Evolutionary conservation across 2,888 invertebrate species (phyloP).

Genomic region (Hyles lineata): DNA sequence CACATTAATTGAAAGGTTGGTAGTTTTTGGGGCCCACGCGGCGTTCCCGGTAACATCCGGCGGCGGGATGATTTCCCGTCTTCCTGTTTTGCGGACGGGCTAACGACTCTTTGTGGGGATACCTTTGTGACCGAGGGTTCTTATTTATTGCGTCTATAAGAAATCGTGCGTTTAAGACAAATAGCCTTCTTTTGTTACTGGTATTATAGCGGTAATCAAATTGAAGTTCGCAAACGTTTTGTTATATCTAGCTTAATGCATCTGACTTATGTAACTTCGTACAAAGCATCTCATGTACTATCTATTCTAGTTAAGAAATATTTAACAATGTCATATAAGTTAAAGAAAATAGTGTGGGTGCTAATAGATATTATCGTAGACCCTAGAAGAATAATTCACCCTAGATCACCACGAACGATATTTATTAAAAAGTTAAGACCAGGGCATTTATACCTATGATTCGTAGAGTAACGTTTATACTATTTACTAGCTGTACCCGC

Average conservation of each 20-base stretch:
- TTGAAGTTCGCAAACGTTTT: not conserved
- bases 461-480: no score
- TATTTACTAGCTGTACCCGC: no score
- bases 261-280: not conserved
- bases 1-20: slow-evolving; percentile 73
- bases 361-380: no score
- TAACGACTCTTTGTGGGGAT: slow-evolving; percentile 35
- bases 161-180: slow-evolving; percentile 38
- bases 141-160: slow-evolving; percentile 65
- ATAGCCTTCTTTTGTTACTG: slow-evolving; percentile 14
- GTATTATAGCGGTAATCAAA: slow-evolving; percentile 21
- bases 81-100: slow-evolving; percentile 57
- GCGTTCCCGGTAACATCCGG: slow-evolving; percentile 69
- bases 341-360: no score
- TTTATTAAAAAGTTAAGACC: no score
- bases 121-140: slow-evolving; percentile 53
- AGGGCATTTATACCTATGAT: no score
- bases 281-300: no score
- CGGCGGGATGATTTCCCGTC: slow-evolving; percentile 72
- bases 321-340: no score
- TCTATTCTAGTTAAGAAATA: no score
- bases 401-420: no score
- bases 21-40: slow-evolving; percentile 59
- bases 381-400: no score
- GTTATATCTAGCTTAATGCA: not conserved